These are phyloP conservation scores for Erebia ligea DNA, from an alignment of 2,888 invertebrate genomes.

Conservation along the genomic window DNA sequence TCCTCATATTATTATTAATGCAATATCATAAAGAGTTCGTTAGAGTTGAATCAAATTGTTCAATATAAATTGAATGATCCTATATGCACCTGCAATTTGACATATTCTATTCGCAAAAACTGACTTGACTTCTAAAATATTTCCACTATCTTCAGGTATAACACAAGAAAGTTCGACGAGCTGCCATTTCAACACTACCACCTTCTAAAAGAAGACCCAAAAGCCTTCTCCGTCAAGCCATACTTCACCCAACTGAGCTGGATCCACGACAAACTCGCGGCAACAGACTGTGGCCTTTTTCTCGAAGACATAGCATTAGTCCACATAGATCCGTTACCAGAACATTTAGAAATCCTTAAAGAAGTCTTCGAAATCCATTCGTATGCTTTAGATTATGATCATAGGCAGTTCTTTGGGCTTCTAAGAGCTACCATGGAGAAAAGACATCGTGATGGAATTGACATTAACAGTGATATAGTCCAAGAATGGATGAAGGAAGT, in stretches of 20 bases:
- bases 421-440: conserved; percentile 68
- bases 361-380: conserved; percentile 88
- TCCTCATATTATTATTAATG: too few species aligned
- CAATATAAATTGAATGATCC: too few species aligned
- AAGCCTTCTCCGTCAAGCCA: conserved; percentile 85
- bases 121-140: neutral
- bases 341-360: conserved; percentile 83
- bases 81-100: too few species aligned
- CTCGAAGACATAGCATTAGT: conserved; percentile 89
- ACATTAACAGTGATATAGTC: conserved; percentile 65
- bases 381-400: conserved; percentile 90
- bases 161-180: conserved; percentile 91
- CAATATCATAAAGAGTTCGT: too few species aligned
- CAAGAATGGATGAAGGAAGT: conserved; percentile 74
- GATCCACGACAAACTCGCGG: conserved; percentile 91
- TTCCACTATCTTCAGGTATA: conserved; percentile 81
- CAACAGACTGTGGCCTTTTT: conserved; percentile 89
- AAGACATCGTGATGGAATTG: conserved; percentile 60
- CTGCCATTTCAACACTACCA: conserved; percentile 90
- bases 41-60: too few species aligned
- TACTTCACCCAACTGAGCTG: conserved; percentile 90
- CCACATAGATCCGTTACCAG: conserved; percentile 73
- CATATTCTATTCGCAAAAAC: too few species aligned
- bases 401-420: conserved; percentile 91
- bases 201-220: conserved; percentile 76